Evolutionary conservation across 2,888 invertebrate species (phyloP), one percentile per base, ranked within the genome.

Genomic region (Andrena praecox): DNA sequence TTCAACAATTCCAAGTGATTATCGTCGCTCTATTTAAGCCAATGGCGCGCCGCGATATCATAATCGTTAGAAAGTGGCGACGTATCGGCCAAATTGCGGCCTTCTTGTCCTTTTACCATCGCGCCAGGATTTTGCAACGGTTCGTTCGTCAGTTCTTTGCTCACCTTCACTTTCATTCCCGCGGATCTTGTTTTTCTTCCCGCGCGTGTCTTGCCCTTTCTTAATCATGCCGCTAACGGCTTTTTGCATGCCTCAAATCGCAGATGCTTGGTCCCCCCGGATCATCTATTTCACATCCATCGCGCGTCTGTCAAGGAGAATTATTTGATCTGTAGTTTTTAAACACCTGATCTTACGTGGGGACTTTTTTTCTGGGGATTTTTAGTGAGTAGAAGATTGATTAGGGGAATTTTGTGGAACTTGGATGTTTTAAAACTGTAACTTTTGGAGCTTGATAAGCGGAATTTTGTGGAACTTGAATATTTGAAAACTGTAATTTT

Each of bases 161-260:
- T 87, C 82, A 85, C 87, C 85, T 87, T 87, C 84, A 87, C 87
- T 87, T 87, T 87, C 85, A 78, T 85, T 77, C 77, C 77, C 59
- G 56, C 52, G 50, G 62, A 81, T 80, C 74, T 82, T 75, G 60
- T 67, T 64, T 70, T 48, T 80, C 63, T 66, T 72, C 29, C 68
- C 50, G 31, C 67, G 72, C 48, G 29, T 64, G 63, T 54, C 77
- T 68, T 62, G 67, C 68, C 63, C 62, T 77, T 80, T 77, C 63
- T 67, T 31, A 35, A 68, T 68, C 77, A 31, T 27, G 24, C 59
- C 33, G 56, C 50, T n/a, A 35, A 33, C 72, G 52, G 60, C 67
- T 56, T 66, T 70, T 75, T 67, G 33, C 64, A 10, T 72, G 64
- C 31, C 10, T 68, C 33, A 10, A 50, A 67, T 33, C 24, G 59